Conservation (phyloP, 2,888 invertebrate genomes). For the Camponotus fellah region DNA sequence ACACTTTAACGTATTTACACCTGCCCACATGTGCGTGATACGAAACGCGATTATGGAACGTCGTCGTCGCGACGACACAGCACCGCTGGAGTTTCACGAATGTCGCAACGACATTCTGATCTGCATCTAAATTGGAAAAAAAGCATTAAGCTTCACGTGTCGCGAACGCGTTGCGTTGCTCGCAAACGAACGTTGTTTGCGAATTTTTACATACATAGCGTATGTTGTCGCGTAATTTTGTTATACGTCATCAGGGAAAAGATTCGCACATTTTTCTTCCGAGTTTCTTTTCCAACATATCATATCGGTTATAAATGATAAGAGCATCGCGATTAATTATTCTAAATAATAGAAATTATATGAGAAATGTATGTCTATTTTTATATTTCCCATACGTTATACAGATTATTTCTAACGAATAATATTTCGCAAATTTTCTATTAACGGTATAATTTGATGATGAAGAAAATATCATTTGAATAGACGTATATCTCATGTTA, state of each 20-base stretch:
- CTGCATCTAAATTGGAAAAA: conserved; percentile 70
- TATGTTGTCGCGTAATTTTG: conserved; percentile 19
- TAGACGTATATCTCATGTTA: not conserved
- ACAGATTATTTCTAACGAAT: not conserved
- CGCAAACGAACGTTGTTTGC: not conserved
- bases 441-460: not conserved
- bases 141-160: conserved; percentile 59
- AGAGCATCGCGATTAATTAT: not conserved
- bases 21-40: conserved; percentile 45
- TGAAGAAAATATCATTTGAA: not conserved
- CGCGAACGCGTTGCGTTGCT: conserved; percentile 27
- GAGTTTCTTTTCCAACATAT: not conserved
- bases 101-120: conserved; percentile 59
- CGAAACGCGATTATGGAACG: conserved; percentile 47
- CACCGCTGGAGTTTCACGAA: conserved; percentile 14
- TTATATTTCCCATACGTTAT: not conserved
- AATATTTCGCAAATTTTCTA: not conserved
- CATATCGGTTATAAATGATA: not conserved
- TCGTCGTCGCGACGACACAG: conserved; percentile 22
- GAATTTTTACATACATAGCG: conserved; percentile 20
- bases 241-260: conserved; percentile 38
- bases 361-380: not conserved
- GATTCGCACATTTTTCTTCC: not conserved
- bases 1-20: conserved; percentile 5
- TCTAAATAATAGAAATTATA: not conserved